Evolutionary conservation across 2,888 invertebrate genomes (phyloP), one percentile per base, ranked within the genome.

Genomic region (Sarcophaga caerulescens): DNA sequence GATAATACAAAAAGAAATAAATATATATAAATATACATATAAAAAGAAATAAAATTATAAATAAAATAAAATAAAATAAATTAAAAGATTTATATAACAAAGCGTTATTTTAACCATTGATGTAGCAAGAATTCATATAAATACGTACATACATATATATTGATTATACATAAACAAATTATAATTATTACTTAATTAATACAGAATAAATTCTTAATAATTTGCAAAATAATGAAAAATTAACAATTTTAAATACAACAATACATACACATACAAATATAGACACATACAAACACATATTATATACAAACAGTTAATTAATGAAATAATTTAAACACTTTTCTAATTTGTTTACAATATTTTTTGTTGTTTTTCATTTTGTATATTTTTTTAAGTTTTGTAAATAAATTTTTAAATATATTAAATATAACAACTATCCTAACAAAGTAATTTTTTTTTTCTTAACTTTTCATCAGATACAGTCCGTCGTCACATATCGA

Each of bases 81-180:
- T 70, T 47, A 88, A 84, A 88, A 89, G 88, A 88, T 85, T 87
- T 87, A 89, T 89, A 78, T 90, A 87, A 66, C 57, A 12, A 86
- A 60, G 65, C 63, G 52, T 81, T 84, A 81, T 84, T 73, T 85
- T 84, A 84, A 90, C 89, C 89, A 89, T 92, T 90, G 90, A 90
- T 92, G 92, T 92, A 92, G 91, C 92, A 91, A 88, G 66, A 76
- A 66, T 35, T 35, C 35, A 35, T 35, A 35, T 79, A 85, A 59
- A 87, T 77, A 81, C 70, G 69, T 71, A 35, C 35, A 1, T 35
- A 35, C 6, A 35, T 35, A 35, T 35, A 35, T 35, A 35, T 35
- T 35, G 35, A 35, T 35, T 35, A 35, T 35, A 35, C 10, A 35
- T 35, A 75, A 44, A 81, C 68, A 85, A 35, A 10, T 35, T 57